Evolutionary conservation across 2,888 invertebrate genomes (phyloP).

Genomic region (Parascotia fuliginaria): DNA sequence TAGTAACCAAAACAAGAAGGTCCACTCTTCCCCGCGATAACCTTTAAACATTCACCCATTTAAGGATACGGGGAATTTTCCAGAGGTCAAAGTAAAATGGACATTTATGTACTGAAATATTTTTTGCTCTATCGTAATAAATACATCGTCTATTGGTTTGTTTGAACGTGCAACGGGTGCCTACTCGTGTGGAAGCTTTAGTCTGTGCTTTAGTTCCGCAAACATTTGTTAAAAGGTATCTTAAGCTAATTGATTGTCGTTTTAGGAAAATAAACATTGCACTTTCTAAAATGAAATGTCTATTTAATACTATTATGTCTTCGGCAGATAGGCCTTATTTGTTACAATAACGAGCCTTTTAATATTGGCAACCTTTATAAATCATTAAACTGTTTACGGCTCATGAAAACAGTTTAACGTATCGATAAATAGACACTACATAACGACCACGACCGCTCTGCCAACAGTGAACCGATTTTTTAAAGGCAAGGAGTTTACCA

Average conservation of each 20-base stretch:
- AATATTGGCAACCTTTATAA: too few species aligned
- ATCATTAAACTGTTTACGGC: too few species aligned
- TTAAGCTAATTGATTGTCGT: neutral
- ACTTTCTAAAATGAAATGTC: too few species aligned
- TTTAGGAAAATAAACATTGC: neutral
- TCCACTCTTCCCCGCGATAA: constrained; percentile 26
- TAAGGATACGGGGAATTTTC: constrained; percentile 27
- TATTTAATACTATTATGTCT: too few species aligned
- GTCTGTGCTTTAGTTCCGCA: neutral
- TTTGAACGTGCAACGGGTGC: constrained; percentile 35
- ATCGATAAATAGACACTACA: too few species aligned
- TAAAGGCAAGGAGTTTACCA: too few species aligned
- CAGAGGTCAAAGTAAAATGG: constrained; percentile 37
- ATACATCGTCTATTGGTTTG: constrained; percentile 45
- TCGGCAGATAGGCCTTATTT: too few species aligned
- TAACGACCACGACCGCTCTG: too few species aligned
- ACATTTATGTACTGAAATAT: constrained; percentile 30
- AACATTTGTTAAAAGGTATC: neutral
- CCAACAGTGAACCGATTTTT: too few species aligned
- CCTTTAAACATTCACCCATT: constrained; percentile 18
- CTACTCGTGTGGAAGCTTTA: neutral
- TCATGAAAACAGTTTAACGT: too few species aligned
- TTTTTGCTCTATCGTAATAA: constrained; percentile 38
- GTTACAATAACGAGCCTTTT: too few species aligned
- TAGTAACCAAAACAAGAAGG: constrained; percentile 44